Base-by-base conservation (phyloP, 2,888 invertebrate species). In the Euzophera pinguis region DNA sequence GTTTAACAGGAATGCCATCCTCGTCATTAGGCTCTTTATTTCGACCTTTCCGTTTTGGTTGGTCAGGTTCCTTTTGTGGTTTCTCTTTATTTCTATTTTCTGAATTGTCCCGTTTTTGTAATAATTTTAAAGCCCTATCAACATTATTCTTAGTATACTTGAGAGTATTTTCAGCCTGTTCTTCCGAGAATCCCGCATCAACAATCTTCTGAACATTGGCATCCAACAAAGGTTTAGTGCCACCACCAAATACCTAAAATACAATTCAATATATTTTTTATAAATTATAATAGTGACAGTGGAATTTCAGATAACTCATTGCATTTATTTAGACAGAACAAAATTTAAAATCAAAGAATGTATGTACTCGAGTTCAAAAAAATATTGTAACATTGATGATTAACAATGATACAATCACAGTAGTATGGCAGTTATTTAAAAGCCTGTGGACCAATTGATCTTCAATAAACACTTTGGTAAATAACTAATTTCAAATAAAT, bases 171-270 rank as follows among this genome's bases (percentile, higher is more conserved):
- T 93, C 94, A 10, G 96, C 96, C 71, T 96, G 95, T 53, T 95
- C 95, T 54, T 94, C 92, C 17, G 93, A 89, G 71, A 94, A 96
- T 10, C 96, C 96, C 69, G 95, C 94, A 76, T 96, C 95, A 51
- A 95, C 93, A 55, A 96, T 95, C 69, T 93, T 94, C 67, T 95
- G 94, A 32, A 95, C 93, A 80, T 94, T 95, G 60, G 94, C 93
- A 84, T 95, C 95, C 43, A 95, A 71, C 56, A 95, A 84, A 69
- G 94, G 92, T 65, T 92, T 93, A 47, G 92, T 92, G 0, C 93
- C 93, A 22, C 93, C 93, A 14, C 93, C 93, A 75, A 93, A 93
- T 1, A 92, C 80, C 91, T 91, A 58, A 22, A 81, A 70, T 54
- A 53, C 16, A 52, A 56, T 37, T 41, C 29, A 14, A 42, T 39